Evolutionary conservation across 2,888 invertebrate genomes (phyloP).

Genomic region (Nomada fabriciana): DNA sequence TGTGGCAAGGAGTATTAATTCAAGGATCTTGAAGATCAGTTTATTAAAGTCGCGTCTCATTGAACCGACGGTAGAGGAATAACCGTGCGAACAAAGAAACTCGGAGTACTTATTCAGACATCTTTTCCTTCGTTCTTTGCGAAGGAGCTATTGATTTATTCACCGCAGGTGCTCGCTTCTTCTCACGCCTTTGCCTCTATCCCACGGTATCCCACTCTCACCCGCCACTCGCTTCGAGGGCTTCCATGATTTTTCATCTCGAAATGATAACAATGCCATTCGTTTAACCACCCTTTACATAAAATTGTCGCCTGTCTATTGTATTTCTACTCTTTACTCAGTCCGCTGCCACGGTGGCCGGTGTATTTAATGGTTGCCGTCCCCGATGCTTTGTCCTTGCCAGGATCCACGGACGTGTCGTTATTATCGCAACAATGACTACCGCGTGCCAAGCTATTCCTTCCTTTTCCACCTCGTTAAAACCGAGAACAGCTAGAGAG

Average conservation of each 20-base stretch:
- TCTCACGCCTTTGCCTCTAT: conserved; percentile 40
- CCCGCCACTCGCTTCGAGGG: conserved; percentile 7
- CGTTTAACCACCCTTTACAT: conserved; percentile 63
- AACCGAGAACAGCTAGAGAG: not conserved
- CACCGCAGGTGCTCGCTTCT: conserved; percentile 51
- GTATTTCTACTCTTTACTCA: conserved; percentile 18
- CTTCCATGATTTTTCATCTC: conserved; percentile 63
- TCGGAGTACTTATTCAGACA: conserved; percentile 53
- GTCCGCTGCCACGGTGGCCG: not conserved
- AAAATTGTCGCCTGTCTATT: conserved; percentile 52
- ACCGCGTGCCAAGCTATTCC: conserved; percentile 1
- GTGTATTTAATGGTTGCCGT: conserved; percentile 53
- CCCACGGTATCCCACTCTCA: conserved; percentile 27
- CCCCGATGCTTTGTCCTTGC: conserved; percentile 29
- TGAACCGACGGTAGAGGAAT: conserved; percentile 19
- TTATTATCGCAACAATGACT: conserved; percentile 42
- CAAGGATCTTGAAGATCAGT: conserved; percentile 33
- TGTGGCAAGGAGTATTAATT: conserved; percentile 32
- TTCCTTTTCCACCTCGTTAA: not conserved
- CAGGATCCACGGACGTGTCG: conserved; percentile 17
- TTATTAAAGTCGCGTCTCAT: conserved; percentile 40
- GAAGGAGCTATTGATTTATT: conserved; percentile 65
- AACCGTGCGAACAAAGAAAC: conserved; percentile 38
- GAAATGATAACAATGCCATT: conserved; percentile 65
- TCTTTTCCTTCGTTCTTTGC: conserved; percentile 46